Base-by-base conservation (phyloP, 2,888 invertebrate species). In the Oligia fasciuncula region DNA sequence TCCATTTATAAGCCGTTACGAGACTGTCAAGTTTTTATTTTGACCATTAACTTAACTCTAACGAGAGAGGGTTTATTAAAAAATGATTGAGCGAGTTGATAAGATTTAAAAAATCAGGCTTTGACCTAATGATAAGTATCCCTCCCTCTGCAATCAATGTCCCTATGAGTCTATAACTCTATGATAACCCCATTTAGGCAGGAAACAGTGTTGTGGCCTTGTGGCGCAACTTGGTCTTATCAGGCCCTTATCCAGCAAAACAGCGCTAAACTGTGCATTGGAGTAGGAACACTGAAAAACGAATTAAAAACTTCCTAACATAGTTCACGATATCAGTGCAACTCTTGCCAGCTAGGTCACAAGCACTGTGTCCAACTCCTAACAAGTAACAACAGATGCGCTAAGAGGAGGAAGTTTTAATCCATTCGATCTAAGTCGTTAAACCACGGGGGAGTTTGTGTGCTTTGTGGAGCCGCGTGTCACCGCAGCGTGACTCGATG, bases 1-100 rank as follows among this genome's bases (percentile, higher is more conserved):
- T 85, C 87, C 90, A 92, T 93, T 93, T 90, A 93, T 92, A 91
- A 91, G 81, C 88, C 87, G 85, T 80, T 83, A 73, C 78, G 84
- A 80, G 72, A 74, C 79, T 77, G 81, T 82, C 82, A 78, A 81
- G 83, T 82, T 85, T 84, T 79, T 84, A 79, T 66, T 86, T 86
- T 78, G 19, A 9, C 71, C 43, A 72, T 73, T 72, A 72, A 68
- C n/a, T 63, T 77, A 51, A n/a, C 13, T 80, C 35, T 77, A 69
- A 35, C 60, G 57, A 57, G 17, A 54, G 14, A 49, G n/a, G 40
- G 9, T 40, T 60, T 82, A 51, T 74, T 51, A 49, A 60, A 76
- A 43, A 62, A 73, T 63, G 17, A 40, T 43, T 35, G 23, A 11
- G 43, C 35, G 40, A 9, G 46, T 65, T 13, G 9, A 35, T 35